Base-by-base conservation (phyloP, 2,113 vertebrate species). In the Butorides virescens region DNA sequence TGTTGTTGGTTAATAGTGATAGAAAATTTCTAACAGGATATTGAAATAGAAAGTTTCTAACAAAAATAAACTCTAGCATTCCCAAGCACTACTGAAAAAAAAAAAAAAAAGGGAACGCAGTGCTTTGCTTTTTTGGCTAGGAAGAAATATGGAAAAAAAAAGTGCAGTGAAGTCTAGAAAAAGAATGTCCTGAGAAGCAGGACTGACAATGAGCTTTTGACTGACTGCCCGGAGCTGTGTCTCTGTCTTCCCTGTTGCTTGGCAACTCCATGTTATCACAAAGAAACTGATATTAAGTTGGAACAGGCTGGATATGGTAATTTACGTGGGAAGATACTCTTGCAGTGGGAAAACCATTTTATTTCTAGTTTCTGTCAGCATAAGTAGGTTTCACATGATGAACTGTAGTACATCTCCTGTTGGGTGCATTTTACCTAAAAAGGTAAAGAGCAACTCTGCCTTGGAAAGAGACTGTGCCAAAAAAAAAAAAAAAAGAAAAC, bases 261-360 rank as follows among this genome's bases (percentile, higher is more conserved):
- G 95, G 97, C 95, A 98, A 98, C 97, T 93, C 77, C 58, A 52
- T 83, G 85, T 94, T 94, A 96, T 97, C 95, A 93, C 94, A 95
- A 97, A 93, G 91, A 97, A 95, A 94, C 95, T 97, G 93, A 96
- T 97, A 97, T 97, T 98, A 97, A 97, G 77, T 97, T 96, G 95
- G 97, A 98, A 97, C 79, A 95, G 76, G 34, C 92, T 96, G 92
- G 82, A 95, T 97, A 96, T 95, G 94, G 92, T 96, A 98, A 97
- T 94, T 96, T 97, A 97, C 84, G 93, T 97, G 97, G 96, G 76
- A 96, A 97, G 96, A 97, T 95, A 95, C 89, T 96, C 88, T 96
- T 95, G 96, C 91, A 95, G 91, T 95, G 80, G 83, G 93, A 95
- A 96, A 95, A 91, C 75, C 95, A 88, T 96, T 97, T 93, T 96